Evolutionary conservation across 2,888 invertebrate genomes (phyloP).

Genomic region (Argyra leucocephala): DNA sequence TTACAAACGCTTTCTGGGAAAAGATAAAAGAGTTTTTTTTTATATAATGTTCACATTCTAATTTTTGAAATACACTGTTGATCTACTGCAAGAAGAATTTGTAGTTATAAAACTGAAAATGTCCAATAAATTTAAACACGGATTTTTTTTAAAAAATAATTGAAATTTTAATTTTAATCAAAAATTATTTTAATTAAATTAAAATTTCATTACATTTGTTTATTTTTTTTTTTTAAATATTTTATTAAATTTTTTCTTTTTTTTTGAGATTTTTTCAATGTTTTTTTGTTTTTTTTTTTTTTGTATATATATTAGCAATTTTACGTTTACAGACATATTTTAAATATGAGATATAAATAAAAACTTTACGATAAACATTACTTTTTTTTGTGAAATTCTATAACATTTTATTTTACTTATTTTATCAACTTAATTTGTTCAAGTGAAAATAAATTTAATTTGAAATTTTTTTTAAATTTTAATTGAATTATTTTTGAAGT

Average conservation of each 20-base stretch:
- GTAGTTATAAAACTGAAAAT: too few species aligned
- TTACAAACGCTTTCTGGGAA: too few species aligned
- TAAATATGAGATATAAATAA: conserved; percentile 1
- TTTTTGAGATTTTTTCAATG: conserved; percentile 6
- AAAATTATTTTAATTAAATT: not conserved
- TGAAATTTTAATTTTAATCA: not conserved
- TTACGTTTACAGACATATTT: conserved; percentile 3
- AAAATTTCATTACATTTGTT: not conserved
- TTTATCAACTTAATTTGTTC: not conserved
- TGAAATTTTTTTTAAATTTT: not conserved
- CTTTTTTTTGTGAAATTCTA: not conserved
- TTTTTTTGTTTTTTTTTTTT: not conserved
- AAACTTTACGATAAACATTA: not conserved
- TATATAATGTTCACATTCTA: too few species aligned
- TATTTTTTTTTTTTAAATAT: not conserved
- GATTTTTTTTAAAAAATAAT: not conserved
- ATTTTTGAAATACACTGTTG: too few species aligned
- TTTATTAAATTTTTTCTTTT: not conserved
- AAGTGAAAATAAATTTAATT: not conserved
- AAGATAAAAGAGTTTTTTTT: too few species aligned
- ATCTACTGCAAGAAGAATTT: too few species aligned
- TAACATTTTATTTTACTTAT: not conserved
- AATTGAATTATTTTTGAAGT: not conserved
- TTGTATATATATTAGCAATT: not conserved
- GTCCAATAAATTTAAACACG: too few species aligned